A percentile compares a stretch with the other conserved stretches of the same genome.
phyloP scores from a whole-genome alignment of 2,113 vertebrate species.

The Tetraodon nigroviridis region DNA sequence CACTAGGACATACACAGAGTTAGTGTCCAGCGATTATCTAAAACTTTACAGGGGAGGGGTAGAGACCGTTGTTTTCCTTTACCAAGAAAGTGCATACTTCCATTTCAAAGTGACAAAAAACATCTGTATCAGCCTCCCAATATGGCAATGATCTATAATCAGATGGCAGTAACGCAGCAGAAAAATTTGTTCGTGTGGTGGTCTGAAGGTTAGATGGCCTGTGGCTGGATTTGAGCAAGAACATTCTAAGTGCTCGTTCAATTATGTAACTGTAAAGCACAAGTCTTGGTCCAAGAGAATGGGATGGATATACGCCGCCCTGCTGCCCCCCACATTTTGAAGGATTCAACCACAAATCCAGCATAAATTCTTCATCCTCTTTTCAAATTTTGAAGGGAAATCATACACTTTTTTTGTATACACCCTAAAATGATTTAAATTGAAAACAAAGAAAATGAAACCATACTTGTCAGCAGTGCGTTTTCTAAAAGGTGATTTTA shows the following conservation, averaged over 20 bases:
- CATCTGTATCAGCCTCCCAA: constrained; percentile 2
- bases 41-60: constrained; percentile 4
- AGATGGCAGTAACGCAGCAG: constrained; percentile 8
- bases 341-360: constrained; percentile 47
- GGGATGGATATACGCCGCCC: constrained; percentile 20
- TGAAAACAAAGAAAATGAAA: constrained; percentile 49
- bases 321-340: constrained; percentile 50
- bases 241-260: constrained; percentile 61
- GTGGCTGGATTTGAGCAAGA: constrained; percentile 47
- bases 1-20: constrained; percentile 19
- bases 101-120: background rate
- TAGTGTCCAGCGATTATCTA: constrained; percentile 14
- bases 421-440: constrained; percentile 18
- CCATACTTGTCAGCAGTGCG: constrained; percentile 29
- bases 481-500: constrained; percentile 47
- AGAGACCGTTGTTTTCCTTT: background rate
- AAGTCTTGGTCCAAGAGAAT: constrained; percentile 52
- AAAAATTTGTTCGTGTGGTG: constrained; percentile 37
- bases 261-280: constrained; percentile 68
- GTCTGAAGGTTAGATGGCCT: constrained; percentile 27
- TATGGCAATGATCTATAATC: constrained; percentile 8
- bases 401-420: constrained; percentile 47
- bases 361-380: constrained; percentile 59
- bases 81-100: background rate
- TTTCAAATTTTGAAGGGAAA: constrained; percentile 35